These are phyloP conservation scores for Hoplodrina ambigua DNA, from an alignment of 2,888 invertebrate genomes.

Conservation along the genomic window DNA sequence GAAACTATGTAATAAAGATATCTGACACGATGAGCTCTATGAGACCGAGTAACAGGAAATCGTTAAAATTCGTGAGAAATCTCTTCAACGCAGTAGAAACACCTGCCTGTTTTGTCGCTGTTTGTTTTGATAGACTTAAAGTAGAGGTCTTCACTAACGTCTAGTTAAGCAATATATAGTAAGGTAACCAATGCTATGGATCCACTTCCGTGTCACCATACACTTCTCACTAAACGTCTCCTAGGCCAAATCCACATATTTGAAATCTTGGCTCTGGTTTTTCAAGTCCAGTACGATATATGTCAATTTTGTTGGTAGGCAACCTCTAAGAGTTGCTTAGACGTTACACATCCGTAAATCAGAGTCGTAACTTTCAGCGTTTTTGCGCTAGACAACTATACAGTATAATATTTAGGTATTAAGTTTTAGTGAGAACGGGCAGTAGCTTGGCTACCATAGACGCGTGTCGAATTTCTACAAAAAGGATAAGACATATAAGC, in stretches of 20 bases:
- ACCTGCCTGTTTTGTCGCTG: constrained; percentile 67
- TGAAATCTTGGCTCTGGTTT: background rate
- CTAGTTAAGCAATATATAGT: background rate
- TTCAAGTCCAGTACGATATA: background rate
- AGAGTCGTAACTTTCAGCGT: background rate
- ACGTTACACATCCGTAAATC: too few relatives aligned
- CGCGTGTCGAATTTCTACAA: constrained; percentile 76
- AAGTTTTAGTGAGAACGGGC: background rate
- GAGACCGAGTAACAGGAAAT: constrained; percentile 86
- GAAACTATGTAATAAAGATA: constrained; percentile 86
- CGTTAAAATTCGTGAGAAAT: constrained; percentile 89
- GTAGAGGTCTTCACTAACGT: background rate
- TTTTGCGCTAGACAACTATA: background rate
- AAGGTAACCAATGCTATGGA: background rate
- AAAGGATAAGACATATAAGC: constrained; percentile 77
- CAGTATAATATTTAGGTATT: background rate
- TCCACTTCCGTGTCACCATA: background rate
- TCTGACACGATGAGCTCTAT: constrained; percentile 80
- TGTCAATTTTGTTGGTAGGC: background rate
- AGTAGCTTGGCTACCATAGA: constrained; percentile 29
- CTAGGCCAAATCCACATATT: background rate
- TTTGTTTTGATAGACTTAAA: constrained; percentile 58
- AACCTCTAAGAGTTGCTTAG: background rate
- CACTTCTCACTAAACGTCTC: background rate
- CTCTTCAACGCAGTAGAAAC: constrained; percentile 68